Base-by-base conservation (phyloP, 1,140 invertebrate species). In the Bombus difficillimus region DNA sequence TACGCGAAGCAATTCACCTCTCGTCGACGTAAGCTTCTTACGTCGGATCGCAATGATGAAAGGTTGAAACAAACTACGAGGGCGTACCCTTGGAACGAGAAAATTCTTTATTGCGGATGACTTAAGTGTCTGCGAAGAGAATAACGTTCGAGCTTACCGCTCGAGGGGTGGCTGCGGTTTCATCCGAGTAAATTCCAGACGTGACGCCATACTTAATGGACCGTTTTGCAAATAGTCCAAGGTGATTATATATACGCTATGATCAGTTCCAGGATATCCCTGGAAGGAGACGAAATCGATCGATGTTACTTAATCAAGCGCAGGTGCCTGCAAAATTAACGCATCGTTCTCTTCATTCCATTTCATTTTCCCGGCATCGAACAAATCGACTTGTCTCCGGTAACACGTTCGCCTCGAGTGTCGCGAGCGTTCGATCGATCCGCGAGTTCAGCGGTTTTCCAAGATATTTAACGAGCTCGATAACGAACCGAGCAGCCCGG, bases 391-490 rank as follows among this genome's bases (percentile, higher is more conserved):
- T n/a, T 32, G 25, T 57, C 28, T 37, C 18, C 32, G 2, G 28
- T 22, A 15, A 62, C 39, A 43, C 41, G 81, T 39, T 43, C 8
- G 32, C 18, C 47, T 53, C 47, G 57, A 82, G 41, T 25, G 57
- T 32, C 43, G n/a, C 73, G 72, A 47, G 32, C 53, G 32, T 69
- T 39, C 83, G 34, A 84, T 79, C 83, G 83, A 84, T 79, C 66
- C n/a, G 25, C 66, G 53, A 28, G 53, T 72, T 72, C 53, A 47
- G 53, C 53, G 53, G 39, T 79, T 84, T 84, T 80, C 68, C 47
- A 39, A 73, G 76, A 85, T 73, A 72, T 80, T 85, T 64, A 53
- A 85, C 53, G 41, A 85, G 76, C 53, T 73, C 41, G 68, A 64
- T 62, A 85, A 80, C 68, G 53, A 80, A 72, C 6, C 41, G 18